A percentile compares a stretch with the other conserved stretches of the same genome.
phyloP scores from a whole-genome alignment of 2,888 invertebrate genomes.

The Chymomyza caudatula region DNA sequence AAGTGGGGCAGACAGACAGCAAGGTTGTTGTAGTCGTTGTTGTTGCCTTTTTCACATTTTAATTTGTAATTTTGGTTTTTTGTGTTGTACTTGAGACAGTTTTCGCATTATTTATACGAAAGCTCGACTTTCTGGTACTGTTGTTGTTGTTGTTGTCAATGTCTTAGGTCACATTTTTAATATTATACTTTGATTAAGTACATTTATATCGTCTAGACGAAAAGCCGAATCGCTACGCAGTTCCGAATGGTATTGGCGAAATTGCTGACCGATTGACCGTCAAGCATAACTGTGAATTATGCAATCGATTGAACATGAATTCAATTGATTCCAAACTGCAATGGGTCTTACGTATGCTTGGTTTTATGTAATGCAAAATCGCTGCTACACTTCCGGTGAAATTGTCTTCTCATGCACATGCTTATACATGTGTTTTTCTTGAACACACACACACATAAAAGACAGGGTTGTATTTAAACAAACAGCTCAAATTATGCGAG shows the following conservation, averaged over 20 bases:
- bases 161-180: conserved; percentile 36
- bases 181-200: conserved; percentile 67
- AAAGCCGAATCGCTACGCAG: conserved; percentile 21
- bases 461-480: too few relatives aligned
- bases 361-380: too few relatives aligned
- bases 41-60: conserved; percentile 37
- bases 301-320: too few relatives aligned
- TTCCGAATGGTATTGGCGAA: neutral
- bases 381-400: too few relatives aligned
- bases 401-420: too few relatives aligned
- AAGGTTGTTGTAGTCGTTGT: neutral
- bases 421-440: too few relatives aligned
- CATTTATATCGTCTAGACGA: conserved; percentile 68
- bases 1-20: neutral
- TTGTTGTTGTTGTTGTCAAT: conserved; percentile 49
- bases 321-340: too few relatives aligned
- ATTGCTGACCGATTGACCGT: conserved; percentile 46
- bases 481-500: too few relatives aligned
- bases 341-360: too few relatives aligned
- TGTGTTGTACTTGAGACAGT: conserved; percentile 38
- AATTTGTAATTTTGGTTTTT: conserved; percentile 46
- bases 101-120: conserved; percentile 59
- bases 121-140: conserved; percentile 22
- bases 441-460: too few relatives aligned
- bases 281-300: neutral